A percentile compares a stretch with the other conserved stretches of the same genome.
phyloP scores from a whole-genome alignment of 2,113 vertebrate genomes.

The Petrocephalus zakoni region DNA sequence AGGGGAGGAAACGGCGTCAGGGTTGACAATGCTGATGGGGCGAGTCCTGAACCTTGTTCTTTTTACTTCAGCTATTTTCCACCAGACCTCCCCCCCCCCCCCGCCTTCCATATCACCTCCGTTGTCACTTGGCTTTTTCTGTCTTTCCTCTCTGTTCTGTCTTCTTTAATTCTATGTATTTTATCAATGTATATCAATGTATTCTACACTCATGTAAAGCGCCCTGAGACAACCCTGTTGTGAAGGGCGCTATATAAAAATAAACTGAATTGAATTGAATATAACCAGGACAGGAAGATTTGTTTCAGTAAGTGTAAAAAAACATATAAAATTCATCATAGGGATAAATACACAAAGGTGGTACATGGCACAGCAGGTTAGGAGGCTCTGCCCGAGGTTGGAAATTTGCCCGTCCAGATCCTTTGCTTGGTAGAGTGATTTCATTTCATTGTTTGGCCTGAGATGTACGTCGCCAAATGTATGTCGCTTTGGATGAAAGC shows the following conservation, averaged over 20 bases:
- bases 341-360: neutral
- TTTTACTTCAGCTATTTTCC: neutral
- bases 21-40: neutral
- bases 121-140: too few relatives aligned
- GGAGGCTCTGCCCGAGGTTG: neutral
- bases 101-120: slow-evolving; percentile 35
- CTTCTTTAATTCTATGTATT: too few relatives aligned
- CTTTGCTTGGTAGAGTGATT: neutral
- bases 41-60: neutral
- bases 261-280: too few relatives aligned
- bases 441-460: neutral
- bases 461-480: neutral
- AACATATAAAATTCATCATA: neutral
- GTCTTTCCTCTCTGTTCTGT: too few relatives aligned
- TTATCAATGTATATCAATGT: too few relatives aligned
- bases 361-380: neutral
- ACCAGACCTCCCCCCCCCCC: neutral
- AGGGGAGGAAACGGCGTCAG: neutral
- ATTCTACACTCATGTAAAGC: too few relatives aligned
- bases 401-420: neutral
- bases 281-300: slow-evolving; percentile 51
- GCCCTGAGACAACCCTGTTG: too few relatives aligned
- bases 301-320: neutral
- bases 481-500: neutral
- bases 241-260: too few relatives aligned